phyloP scores from a whole-genome alignment of 2,797 vertebrate genomes.

The Sus cebifrons region DNA sequence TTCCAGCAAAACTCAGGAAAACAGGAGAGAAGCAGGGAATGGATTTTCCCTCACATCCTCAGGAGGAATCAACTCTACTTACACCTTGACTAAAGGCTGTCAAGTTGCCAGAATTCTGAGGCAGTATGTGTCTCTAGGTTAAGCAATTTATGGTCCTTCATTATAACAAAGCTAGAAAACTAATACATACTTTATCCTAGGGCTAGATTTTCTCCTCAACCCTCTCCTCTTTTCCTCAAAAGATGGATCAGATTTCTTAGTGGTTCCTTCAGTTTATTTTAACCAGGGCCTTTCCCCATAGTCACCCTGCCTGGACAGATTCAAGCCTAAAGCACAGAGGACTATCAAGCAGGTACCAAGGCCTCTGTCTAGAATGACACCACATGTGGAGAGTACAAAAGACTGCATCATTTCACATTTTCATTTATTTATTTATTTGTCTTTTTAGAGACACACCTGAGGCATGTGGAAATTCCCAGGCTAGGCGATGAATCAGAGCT shows the following conservation, averaged over 20 bases:
- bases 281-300: neutral
- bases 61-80: neutral
- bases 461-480: too few species aligned
- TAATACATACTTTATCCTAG: neutral
- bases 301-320: neutral
- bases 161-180: neutral
- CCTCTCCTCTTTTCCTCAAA: neutral
- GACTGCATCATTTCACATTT: neutral
- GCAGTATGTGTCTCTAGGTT: neutral
- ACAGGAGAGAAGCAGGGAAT: neutral
- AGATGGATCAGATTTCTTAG: neutral
- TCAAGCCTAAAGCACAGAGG: neutral
- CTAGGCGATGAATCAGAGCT: too few species aligned
- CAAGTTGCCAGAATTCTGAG: neutral
- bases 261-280: neutral
- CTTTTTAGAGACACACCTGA: too few species aligned
- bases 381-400: neutral
- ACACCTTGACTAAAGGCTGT: neutral
- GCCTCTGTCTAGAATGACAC: neutral
- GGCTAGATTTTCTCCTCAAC: too few species aligned
- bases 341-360: neutral
- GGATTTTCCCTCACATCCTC: neutral
- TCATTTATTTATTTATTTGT: too few species aligned
- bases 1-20: neutral
- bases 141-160: neutral